Evolutionary conservation across 2,888 invertebrate species (phyloP), one percentile per base, ranked within the genome.

Genomic region (Erannis defoliaria): DNA sequence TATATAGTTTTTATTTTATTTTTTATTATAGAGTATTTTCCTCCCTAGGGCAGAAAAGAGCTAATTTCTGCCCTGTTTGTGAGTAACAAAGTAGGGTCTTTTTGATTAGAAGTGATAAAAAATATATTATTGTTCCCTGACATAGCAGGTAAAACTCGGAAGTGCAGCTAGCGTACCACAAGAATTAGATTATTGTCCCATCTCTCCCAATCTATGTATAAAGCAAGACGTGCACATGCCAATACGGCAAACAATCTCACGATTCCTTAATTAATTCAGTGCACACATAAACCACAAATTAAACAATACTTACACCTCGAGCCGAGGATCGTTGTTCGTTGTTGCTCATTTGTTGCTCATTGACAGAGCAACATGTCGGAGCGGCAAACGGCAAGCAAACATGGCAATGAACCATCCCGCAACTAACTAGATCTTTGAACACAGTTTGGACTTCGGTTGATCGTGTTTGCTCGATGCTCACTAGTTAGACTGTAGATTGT

Each of bases 401-500:
- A 84, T 78, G 77, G 77, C 76, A 83, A 81, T 82, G 83, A 82
- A 80, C 82, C 82, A 86, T 85, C 75, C 83, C 80, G 75, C 82
- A 82, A 78, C 86, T 90, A 90, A 90, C 90, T 87, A 90, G 88
- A 92, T 91, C 90, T 89, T 90, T 90, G 88, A 89, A 80, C 82
- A 79, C 78, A 86, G 86, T 88, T 87, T 85, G 84, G 87, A 84
- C 86, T 84, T 84, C 76, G 86, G 88, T 86, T 87, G 86, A 89
- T 90, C 84, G 85, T 88, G 81, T 90, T 89, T 89, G 78, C 80
- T 72, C 79, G 76, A 72, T 84, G 78, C 80, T 82, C 81, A 80
- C 88, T 90, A 89, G 90, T 90, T 90, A 88, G 89, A 81, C 82
- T 81, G 75, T 77, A 81, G 84, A 86, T 85, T 86, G 85, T 71